These are phyloP conservation scores for Silurus asotus DNA, from an alignment of 2,113 vertebrate species.

Conservation along the genomic window DNA sequence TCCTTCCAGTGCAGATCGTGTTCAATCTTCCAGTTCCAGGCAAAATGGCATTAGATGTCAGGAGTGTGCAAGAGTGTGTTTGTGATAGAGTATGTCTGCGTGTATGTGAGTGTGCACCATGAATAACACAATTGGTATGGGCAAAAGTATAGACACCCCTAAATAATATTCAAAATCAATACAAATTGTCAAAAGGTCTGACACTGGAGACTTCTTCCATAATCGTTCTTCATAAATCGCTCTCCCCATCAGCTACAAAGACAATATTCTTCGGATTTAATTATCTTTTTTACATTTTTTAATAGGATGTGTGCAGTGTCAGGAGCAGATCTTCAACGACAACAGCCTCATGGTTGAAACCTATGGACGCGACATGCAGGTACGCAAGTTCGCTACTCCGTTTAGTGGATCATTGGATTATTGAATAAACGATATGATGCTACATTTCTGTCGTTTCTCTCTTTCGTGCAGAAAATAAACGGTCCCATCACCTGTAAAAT, in stretches of 20 bases:
- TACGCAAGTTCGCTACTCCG: not conserved
- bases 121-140: not conserved
- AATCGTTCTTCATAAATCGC: no score
- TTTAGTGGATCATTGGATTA: not conserved
- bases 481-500: accelerated
- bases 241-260: not conserved
- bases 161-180: not conserved
- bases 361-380: not conserved
- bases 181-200: not conserved
- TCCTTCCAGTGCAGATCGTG: no score
- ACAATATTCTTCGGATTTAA: no score
- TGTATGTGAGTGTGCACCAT: no score
- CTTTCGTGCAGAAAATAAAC: not conserved
- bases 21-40: no score
- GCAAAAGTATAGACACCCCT: not conserved
- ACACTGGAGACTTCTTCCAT: not conserved
- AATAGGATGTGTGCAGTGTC: not conserved
- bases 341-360: not conserved
- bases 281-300: not conserved
- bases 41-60: no score
- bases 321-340: not conserved
- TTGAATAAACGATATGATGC: not conserved
- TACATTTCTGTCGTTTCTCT: not conserved
- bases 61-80: no score
- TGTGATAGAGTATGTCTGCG: no score